Conservation (phyloP, 2,113 vertebrate species). For the Egretta garzetta region DNA sequence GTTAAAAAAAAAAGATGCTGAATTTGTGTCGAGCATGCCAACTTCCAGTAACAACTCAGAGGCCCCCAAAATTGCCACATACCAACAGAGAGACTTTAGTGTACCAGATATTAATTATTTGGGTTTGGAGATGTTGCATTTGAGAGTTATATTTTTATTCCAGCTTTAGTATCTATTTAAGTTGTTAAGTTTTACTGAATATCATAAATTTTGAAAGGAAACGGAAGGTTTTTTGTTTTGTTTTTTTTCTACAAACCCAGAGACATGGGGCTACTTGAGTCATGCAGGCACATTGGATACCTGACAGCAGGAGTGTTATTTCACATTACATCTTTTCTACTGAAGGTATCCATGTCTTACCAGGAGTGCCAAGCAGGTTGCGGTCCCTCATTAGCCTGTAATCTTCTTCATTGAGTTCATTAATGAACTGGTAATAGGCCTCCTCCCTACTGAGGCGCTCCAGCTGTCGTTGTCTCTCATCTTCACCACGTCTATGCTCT, state of each 20-base stretch:
- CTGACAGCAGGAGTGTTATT: background rate
- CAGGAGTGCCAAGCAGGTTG: constrained; percentile 93
- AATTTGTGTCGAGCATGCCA: background rate
- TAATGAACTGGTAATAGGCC: constrained; percentile 97
- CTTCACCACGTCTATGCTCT: constrained; percentile 35
- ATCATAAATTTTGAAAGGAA: background rate
- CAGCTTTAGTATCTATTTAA: background rate
- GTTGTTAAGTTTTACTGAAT: background rate
- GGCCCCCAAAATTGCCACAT: background rate
- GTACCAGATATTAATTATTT: background rate
- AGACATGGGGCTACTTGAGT: background rate
- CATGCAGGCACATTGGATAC: fast-evolving
- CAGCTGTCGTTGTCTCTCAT: constrained; percentile 88
- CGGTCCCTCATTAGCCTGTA: constrained; percentile 95
- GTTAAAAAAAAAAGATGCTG: background rate
- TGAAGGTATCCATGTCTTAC: constrained; percentile 68
- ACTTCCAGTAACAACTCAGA: background rate
- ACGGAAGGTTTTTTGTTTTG: background rate
- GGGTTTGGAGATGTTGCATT: background rate
- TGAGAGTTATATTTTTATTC: background rate
- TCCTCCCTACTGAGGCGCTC: constrained; percentile 94
- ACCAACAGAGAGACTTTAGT: background rate
- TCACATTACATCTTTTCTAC: background rate
- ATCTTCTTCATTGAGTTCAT: constrained; percentile 91
- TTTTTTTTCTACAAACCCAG: background rate